These are phyloP conservation scores for Mirza zaza DNA, from an alignment of 2,113 vertebrate genomes.

Conservation along the genomic window DNA sequence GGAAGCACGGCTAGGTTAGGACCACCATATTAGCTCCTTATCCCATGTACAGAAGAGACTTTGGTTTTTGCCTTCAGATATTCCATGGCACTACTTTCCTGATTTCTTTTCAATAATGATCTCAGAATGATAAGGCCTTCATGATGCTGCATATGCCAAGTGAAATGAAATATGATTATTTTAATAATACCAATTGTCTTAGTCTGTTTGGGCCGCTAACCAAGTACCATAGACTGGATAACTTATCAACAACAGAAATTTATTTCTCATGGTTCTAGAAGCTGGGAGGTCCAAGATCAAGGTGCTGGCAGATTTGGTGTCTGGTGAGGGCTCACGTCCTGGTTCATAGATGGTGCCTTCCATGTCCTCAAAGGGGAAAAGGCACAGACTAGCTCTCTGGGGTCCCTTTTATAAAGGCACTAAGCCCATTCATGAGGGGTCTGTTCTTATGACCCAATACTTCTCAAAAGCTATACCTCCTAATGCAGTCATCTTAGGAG, in stretches of 20 bases:
- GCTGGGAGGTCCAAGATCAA: neutral
- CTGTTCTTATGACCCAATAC: neutral
- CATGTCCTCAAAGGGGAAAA: neutral
- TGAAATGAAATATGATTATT: conserved; percentile 2
- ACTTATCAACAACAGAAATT: neutral
- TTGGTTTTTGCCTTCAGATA: neutral
- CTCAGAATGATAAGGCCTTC: neutral
- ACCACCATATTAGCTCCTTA: neutral
- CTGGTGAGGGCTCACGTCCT: neutral
- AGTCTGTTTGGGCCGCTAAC: neutral
- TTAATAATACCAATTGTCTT: neutral
- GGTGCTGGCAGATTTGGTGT: neutral
- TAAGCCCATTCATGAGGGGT: neutral
- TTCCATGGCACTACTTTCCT: neutral
- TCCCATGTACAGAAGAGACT: neutral
- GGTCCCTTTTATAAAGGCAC: neutral
- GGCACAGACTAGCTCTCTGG: neutral
- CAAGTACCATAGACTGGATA: neutral
- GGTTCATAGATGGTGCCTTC: neutral
- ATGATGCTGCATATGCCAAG: neutral
- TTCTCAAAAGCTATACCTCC: neutral
- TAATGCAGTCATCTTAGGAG: neutral
- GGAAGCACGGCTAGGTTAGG: neutral
- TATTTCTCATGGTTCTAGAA: neutral
- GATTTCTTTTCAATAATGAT: conserved; percentile 1